phyloP scores from a whole-genome alignment of 2,888 invertebrate species.

The Stenotaenia linearis region DNA sequence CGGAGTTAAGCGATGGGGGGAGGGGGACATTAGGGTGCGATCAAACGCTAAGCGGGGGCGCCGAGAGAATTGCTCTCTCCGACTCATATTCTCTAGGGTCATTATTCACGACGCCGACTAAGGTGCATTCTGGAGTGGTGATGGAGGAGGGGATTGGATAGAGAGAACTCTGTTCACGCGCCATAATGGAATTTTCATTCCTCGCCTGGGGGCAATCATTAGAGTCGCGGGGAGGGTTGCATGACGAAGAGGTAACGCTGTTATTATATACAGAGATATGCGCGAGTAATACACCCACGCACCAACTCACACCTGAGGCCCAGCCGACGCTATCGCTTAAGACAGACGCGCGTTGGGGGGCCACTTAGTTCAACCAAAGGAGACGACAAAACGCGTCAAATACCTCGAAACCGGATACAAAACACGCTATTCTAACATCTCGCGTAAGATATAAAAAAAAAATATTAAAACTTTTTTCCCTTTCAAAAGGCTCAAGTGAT shows the following conservation, averaged over 20 bases:
- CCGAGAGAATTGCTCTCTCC: constrained; percentile 13
- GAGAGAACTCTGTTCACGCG: constrained; percentile 23
- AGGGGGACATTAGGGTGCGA: constrained; percentile 19
- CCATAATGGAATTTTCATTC: constrained; percentile 26
- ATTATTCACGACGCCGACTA: constrained; percentile 20
- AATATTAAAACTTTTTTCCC: neutral
- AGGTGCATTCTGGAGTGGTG: constrained; percentile 19
- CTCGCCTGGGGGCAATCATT: constrained; percentile 26
- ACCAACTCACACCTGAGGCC: constrained; percentile 26
- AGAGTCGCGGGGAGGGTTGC: constrained; percentile 23
- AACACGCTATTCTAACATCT: neutral
- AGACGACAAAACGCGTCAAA: constrained; percentile 22
- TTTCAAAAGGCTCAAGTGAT: constrained; percentile 40
- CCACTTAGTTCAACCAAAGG: constrained; percentile 17
- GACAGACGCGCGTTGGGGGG: constrained; percentile 26
- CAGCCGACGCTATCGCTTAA: constrained; percentile 24
- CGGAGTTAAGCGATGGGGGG: neutral
- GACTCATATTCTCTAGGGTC: constrained; percentile 24
- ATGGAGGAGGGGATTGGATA: constrained; percentile 6
- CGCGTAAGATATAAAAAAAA: neutral
- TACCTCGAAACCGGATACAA: constrained; percentile 14
- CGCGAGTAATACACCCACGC: constrained; percentile 23
- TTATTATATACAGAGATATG: constrained; percentile 23
- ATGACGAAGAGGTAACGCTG: constrained; percentile 21
- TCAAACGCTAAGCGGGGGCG: constrained; percentile 24